Evolutionary conservation across 2,888 invertebrate genomes (phyloP).

Genomic region (Macaria notata): DNA sequence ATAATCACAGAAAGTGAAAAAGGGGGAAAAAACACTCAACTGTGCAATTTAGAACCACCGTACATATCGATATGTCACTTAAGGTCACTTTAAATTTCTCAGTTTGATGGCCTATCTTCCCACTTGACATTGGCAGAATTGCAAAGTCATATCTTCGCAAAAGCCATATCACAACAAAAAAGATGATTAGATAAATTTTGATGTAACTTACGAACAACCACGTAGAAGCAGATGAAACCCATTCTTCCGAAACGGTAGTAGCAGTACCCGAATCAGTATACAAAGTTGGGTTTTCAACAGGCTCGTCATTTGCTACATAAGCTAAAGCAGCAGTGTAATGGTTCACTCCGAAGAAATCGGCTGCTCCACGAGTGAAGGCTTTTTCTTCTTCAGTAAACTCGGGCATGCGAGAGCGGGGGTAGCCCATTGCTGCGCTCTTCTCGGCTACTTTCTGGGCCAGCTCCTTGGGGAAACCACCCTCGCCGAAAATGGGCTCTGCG

Average conservation of each 20-base stretch:
- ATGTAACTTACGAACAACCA: slow-evolving; percentile 53
- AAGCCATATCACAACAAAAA: no score
- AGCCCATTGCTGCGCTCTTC: slow-evolving; percentile 69
- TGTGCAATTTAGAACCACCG: no score
- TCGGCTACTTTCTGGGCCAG: slow-evolving; percentile 66
- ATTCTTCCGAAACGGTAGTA: slow-evolving; percentile 39
- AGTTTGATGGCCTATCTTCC: no score
- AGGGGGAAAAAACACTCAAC: no score
- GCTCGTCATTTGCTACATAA: slow-evolving; percentile 37
- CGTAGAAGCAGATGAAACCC: slow-evolving; percentile 47
- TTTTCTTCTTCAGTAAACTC: slow-evolving; percentile 66
- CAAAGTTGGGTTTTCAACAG: slow-evolving; percentile 29
- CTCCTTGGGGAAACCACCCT: slow-evolving; percentile 79
- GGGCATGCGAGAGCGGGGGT: slow-evolving; percentile 64
- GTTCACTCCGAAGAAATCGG: slow-evolving; percentile 83
- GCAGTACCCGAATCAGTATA: slow-evolving; percentile 47
- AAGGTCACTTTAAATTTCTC: no score
- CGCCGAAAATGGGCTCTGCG: slow-evolving; percentile 71
- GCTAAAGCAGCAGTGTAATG: slow-evolving; percentile 80
- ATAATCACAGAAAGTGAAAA: no score
- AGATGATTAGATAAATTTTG: no score
- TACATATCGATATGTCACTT: no score
- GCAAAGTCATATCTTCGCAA: no score
- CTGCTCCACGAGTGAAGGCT: slow-evolving; percentile 49
- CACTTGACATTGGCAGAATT: no score